Evolutionary conservation across 2,888 invertebrate genomes (phyloP).

Genomic region (Melanostoma scalare): DNA sequence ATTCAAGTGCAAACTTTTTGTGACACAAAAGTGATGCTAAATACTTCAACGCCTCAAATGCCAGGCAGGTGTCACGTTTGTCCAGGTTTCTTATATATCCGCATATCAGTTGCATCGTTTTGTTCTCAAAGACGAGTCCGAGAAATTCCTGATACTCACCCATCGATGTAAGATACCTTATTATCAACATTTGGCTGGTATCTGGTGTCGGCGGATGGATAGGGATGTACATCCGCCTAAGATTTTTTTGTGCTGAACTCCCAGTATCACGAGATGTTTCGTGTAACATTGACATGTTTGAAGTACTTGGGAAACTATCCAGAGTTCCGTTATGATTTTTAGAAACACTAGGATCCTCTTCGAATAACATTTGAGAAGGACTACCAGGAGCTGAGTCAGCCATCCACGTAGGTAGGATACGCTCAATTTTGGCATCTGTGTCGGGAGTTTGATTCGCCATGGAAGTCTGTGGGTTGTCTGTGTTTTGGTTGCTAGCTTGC

Average conservation of each 20-base stretch:
- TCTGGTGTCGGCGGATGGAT: constrained; percentile 94
- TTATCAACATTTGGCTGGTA: constrained; percentile 95
- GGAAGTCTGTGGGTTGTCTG: constrained; percentile 29
- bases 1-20: constrained; percentile 98
- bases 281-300: constrained; percentile 79
- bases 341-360: constrained; percentile 53
- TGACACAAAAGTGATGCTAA: constrained; percentile 96
- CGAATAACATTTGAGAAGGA: constrained; percentile 76
- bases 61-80: constrained; percentile 94
- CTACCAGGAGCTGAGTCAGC: constrained; percentile 79
- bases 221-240: constrained; percentile 85
- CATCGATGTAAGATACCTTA: constrained; percentile 97
- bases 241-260: constrained; percentile 75
- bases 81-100: constrained; percentile 94
- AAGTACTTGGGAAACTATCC: constrained; percentile 76
- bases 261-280: constrained; percentile 80
- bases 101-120: constrained; percentile 94
- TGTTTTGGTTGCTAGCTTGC: constrained; percentile 82
- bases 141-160: constrained; percentile 99
- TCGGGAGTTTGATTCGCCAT: neutral
- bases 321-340: constrained; percentile 71
- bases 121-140: constrained; percentile 95
- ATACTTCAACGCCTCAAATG: constrained; percentile 98
- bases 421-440: constrained; percentile 74
- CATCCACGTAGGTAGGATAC: constrained; percentile 80